phyloP scores from a whole-genome alignment of 2,888 invertebrate genomes.

The Megalurothrips usitatus region DNA sequence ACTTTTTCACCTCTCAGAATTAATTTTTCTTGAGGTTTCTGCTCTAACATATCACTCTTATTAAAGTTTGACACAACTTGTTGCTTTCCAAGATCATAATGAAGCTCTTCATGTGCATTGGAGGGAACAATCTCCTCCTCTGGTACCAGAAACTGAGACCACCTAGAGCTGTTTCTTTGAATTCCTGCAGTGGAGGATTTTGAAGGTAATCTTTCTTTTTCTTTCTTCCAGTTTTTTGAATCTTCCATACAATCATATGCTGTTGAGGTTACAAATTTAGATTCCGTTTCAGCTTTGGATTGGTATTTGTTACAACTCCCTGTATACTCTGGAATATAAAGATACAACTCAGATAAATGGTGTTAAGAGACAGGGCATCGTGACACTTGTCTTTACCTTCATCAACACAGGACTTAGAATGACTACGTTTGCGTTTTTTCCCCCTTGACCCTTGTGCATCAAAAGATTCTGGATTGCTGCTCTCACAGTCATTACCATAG shows the following conservation, averaged over 20 bases:
- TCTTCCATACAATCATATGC: background rate
- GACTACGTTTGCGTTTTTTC: background rate
- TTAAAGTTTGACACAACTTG: background rate
- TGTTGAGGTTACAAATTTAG: background rate
- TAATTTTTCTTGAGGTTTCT: background rate
- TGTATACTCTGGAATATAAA: background rate
- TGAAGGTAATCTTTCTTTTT: too few species aligned
- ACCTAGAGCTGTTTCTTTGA: background rate
- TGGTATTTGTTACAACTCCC: background rate
- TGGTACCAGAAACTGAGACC: background rate
- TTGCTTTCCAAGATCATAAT: background rate
- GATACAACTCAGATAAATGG: background rate
- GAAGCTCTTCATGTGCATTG: background rate
- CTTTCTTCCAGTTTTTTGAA: background rate
- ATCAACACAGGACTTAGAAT: background rate
- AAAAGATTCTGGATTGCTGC: background rate
- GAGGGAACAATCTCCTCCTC: too few species aligned
- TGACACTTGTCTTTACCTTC: background rate
- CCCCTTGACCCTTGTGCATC: background rate
- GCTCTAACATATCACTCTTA: background rate
- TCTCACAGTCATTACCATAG: background rate
- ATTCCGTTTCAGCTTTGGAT: background rate
- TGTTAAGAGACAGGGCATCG: background rate
- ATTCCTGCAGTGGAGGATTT: too few species aligned
- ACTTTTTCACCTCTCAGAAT: background rate